Conservation (phyloP, 2,113 vertebrate genomes). For the Ammodytes dubius region DNA sequence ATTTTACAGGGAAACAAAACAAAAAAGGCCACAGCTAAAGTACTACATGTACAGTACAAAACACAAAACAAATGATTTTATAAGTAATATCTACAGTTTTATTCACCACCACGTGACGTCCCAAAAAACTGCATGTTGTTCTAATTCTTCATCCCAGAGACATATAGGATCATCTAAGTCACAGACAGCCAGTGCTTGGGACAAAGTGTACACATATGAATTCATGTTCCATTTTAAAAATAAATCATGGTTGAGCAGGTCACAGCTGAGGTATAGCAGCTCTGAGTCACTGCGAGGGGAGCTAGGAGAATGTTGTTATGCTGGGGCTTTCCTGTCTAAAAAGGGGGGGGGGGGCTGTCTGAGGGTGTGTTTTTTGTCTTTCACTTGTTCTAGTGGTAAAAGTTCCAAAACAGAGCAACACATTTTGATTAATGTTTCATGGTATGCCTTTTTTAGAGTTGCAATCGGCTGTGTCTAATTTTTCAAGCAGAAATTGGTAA, state of each 20-base stretch:
- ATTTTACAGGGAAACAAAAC: too few relatives aligned
- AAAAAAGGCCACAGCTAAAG: too few relatives aligned
- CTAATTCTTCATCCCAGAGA: conserved; percentile 1
- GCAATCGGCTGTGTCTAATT: background rate
- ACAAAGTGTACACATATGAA: background rate
- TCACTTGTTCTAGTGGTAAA: conserved; percentile 4
- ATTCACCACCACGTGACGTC: background rate
- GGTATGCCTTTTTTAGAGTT: background rate
- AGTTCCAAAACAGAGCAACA: background rate
- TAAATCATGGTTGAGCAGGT: conserved; percentile 17
- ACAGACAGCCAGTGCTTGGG: background rate
- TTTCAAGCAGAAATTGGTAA: too few relatives aligned
- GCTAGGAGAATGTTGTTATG: background rate
- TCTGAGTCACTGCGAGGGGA: background rate
- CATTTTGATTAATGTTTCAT: background rate
- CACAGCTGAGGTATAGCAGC: conserved; percentile 12
- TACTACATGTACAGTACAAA: too few relatives aligned
- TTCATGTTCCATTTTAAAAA: conserved; percentile 31
- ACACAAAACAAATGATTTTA: background rate
- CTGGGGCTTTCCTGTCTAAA: background rate
- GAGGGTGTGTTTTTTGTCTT: conserved; percentile 12
- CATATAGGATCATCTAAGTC: background rate
- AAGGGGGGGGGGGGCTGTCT: background rate
- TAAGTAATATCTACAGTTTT: conserved; percentile 1
- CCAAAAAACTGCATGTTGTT: background rate